Evolutionary conservation across 2,888 invertebrate genomes (phyloP), one percentile per base, ranked within the genome.

Genomic region (Ormyrus nitidulus): DNA sequence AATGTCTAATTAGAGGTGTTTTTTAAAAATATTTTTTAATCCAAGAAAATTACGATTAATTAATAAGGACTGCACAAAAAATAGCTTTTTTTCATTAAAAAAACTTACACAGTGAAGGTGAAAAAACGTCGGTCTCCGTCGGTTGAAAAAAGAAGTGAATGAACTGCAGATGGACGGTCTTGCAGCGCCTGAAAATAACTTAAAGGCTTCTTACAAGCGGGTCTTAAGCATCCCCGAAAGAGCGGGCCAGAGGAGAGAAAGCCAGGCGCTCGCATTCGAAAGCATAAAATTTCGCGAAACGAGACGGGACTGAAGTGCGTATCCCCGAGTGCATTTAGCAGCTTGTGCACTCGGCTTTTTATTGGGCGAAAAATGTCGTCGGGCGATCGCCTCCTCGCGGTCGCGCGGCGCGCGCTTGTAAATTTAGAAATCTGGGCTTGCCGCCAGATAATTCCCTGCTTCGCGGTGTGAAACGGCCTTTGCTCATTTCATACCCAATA

Each of bases 401-500:
- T 62, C 34, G 53, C 56, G 56, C 34, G 8, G 11, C 8, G 44
- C 19, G 44, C 58, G 7, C 19, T 72, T 79, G 61, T 87, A 88
- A 87, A 86, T 87, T 86, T 87, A 87, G 87, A 86, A 82, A 85
- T 82, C 84, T 85, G 86, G 88, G 88, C 87, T 83, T 75, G 61
- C 77, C 84, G 87, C 88, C 88, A 88, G 86, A 88, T 87, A 88
- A 88, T 88, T 88, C 87, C 86, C 86, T 86, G 87, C 88, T 88
- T 84, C 87, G 86, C 86, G 86, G 84, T 85, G 87, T 87, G 88
- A 87, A 87, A 87, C 87, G 87, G 87, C 87, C 87, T 88, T 87
- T 87, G 86, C 88, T 88, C 87, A 86, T 88, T 88, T 88, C 87
- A 87, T 87, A 87, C 87, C 85, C 87, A 86, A 88, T 88, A 87